A percentile compares a stretch with the other conserved stretches of the same genome.
Conservation (phyloP, 2,888 invertebrate genomes). For the Ichneumon xanthorius region DNA sequence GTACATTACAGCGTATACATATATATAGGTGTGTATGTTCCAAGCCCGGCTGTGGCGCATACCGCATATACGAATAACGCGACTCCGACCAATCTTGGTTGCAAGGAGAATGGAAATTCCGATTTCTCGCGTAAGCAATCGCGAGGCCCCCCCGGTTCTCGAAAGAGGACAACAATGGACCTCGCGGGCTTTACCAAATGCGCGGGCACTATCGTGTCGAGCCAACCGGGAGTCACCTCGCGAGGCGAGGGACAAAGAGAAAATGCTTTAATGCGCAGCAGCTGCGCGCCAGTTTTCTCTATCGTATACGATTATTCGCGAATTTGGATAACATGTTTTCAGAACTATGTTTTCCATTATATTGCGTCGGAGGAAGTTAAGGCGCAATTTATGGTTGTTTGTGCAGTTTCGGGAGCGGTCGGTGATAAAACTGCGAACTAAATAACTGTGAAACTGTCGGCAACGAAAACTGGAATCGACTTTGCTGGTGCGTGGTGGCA, state of each 20-base stretch:
- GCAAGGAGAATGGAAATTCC: conserved; percentile 64
- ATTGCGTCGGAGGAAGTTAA: too few relatives aligned
- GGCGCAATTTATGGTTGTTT: background rate
- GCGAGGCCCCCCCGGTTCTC: background rate
- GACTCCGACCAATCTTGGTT: conserved; percentile 50
- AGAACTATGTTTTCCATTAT: background rate
- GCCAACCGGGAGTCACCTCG: background rate
- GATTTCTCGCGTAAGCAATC: conserved; percentile 54
- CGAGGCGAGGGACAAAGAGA: conserved; percentile 1
- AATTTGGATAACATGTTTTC: background rate
- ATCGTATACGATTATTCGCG: background rate
- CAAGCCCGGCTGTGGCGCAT: background rate
- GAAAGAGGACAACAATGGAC: conserved; percentile 47
- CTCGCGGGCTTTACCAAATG: conserved; percentile 48
- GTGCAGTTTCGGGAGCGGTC: background rate
- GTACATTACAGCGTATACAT: conserved; percentile 2
- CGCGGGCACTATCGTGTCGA: background rate
- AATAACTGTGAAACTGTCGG: background rate
- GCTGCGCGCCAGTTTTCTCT: background rate
- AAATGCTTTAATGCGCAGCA: conserved; percentile 9
- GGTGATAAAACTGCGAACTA: too few relatives aligned
- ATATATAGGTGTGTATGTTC: background rate
- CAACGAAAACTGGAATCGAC: background rate
- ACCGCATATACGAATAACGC: conserved; percentile 30
- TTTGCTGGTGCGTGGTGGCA: too few relatives aligned